Percentiles rank a stretch among this genome's conserved stretches.
Conservation (phyloP, 1,140 invertebrate species). For the Lasioglossum baleicum region DNA sequence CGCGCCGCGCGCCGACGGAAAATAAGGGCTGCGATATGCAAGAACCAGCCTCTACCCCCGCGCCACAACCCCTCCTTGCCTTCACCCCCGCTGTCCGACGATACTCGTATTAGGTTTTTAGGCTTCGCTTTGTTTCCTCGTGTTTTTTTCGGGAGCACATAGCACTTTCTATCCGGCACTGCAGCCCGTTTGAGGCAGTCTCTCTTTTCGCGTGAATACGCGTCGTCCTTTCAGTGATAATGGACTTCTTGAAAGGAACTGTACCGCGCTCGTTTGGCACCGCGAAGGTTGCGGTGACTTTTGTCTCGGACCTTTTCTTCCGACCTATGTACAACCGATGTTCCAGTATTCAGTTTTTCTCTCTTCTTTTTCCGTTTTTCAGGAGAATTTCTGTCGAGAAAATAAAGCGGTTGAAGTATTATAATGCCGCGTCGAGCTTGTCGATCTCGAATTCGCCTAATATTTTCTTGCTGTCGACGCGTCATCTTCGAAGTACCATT, state of each 20-base stretch:
- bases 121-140: slow-evolving; percentile 29
- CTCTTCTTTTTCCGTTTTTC: too few relatives aligned
- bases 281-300: slow-evolving; percentile 8
- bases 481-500: too few relatives aligned
- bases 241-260: slow-evolving; percentile 25
- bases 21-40: neutral
- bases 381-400: too few relatives aligned
- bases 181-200: slow-evolving; percentile 18
- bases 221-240: slow-evolving; percentile 41
- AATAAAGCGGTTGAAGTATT: too few relatives aligned
- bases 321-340: neutral
- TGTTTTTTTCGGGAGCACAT: slow-evolving; percentile 29
- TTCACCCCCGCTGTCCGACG: neutral
- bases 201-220: slow-evolving; percentile 33
- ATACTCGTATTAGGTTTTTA: slow-evolving; percentile 33
- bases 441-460: too few relatives aligned
- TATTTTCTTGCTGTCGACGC: too few relatives aligned
- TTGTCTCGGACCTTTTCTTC: neutral
- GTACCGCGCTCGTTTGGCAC: neutral
- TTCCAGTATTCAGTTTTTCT: neutral
- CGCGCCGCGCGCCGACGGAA: neutral
- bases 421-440: too few relatives aligned
- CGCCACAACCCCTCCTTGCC: too few relatives aligned
- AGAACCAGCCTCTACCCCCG: neutral
- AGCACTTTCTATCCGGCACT: slow-evolving; percentile 11